Conservation (phyloP, 53 echinoderm and acorn worm genomes). For the Pentamera pediparva region DNA sequence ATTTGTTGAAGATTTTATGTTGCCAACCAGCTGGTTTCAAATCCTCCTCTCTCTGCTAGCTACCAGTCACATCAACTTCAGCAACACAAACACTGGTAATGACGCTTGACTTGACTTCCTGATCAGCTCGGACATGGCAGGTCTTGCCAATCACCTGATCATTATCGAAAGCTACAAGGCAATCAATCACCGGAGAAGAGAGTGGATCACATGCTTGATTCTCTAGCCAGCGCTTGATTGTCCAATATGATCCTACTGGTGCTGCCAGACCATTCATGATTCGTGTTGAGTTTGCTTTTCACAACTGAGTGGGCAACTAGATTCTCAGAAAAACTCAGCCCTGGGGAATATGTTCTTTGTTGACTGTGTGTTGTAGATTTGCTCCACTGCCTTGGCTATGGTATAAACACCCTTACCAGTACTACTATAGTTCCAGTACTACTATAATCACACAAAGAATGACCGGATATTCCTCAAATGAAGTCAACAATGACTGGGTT, state of each 20-base stretch:
- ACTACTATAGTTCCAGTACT: no score
- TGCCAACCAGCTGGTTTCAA: no score
- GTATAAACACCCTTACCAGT: no score
- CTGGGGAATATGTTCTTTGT: background rate
- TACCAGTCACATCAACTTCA: no score
- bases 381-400: no score
- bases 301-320: background rate
- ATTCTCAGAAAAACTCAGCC: background rate
- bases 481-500: conserved; percentile 8
- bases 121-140: no score
- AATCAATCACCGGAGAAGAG: background rate
- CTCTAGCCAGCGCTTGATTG: background rate
- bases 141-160: conserved; percentile 36
- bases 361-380: background rate
- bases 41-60: no score
- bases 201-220: background rate
- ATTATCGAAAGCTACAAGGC: conserved; percentile 14
- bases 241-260: background rate
- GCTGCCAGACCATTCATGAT: background rate
- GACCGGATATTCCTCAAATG: no score
- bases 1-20: no score
- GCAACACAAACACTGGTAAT: no score
- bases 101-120: no score
- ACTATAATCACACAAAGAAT: no score
- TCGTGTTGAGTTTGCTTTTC: background rate